Percentiles rank a stretch among this genome's conserved stretches.
Evolutionary conservation across 1,140 invertebrate genomes (phyloP).

Genomic region (Drosophila aff.): DNA sequence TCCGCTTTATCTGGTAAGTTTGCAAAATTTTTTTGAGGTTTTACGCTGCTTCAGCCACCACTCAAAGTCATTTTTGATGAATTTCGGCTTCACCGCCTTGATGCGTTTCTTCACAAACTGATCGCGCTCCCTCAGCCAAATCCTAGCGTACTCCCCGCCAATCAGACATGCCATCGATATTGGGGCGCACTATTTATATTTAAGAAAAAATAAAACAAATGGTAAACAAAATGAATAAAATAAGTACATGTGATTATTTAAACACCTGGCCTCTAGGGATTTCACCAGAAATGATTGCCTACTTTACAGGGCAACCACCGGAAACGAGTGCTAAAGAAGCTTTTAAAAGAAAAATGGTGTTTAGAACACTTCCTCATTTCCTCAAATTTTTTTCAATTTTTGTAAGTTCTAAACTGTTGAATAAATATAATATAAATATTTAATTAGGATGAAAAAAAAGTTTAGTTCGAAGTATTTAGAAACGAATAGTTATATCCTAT

Average conservation of each 20-base stretch:
- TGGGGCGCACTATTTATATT: conserved; percentile 25
- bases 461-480: background rate
- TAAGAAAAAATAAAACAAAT: background rate
- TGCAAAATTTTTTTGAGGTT: conserved; percentile 51
- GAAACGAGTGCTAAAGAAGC: background rate
- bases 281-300: background rate
- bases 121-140: conserved; percentile 63
- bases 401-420: background rate
- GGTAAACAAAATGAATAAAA: background rate
- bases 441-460: no score
- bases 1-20: background rate
- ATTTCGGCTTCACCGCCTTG: conserved; percentile 34
- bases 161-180: conserved; percentile 43
- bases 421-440: background rate
- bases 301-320: background rate
- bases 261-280: background rate
- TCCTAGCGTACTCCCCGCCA: conserved; percentile 65
- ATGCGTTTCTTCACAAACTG: conserved; percentile 27
- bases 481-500: background rate
- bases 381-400: background rate
- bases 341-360: background rate
- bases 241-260: no score
- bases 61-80: conserved; percentile 68
- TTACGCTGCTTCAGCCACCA: conserved; percentile 66
- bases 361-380: background rate